Conservation (phyloP, 1,140 invertebrate genomes). For the Meteorus sp. region DNA sequence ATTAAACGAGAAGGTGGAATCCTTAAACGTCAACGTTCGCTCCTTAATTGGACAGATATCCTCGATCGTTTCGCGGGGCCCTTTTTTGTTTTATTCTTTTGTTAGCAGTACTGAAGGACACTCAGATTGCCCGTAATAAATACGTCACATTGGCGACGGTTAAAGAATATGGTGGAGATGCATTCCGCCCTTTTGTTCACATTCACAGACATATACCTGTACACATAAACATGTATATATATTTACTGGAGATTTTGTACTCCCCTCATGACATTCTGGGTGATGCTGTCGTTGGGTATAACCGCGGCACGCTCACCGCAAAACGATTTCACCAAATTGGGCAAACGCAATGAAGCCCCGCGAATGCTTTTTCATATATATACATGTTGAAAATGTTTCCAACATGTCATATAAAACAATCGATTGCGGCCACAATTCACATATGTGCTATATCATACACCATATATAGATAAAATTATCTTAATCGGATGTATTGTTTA, state of each 20-base stretch:
- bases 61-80: slow-evolving; percentile 13
- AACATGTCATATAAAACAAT: slow-evolving; percentile 30
- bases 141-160: slow-evolving; percentile 23
- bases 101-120: slow-evolving; percentile 5
- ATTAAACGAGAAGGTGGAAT: no score
- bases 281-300: no score
- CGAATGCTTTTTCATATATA: not conserved
- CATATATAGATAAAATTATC: no score
- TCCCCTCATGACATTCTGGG: no score
- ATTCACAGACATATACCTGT: not conserved
- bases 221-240: not conserved
- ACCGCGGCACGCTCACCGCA: slow-evolving; percentile 19
- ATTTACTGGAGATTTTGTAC: no score
- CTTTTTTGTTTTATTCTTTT: slow-evolving; percentile 23
- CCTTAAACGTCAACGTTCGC: slow-evolving; percentile 13
- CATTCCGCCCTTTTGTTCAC: not conserved
- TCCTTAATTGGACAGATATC: slow-evolving; percentile 30
- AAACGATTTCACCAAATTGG: slow-evolving; percentile 31
- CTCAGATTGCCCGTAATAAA: slow-evolving; percentile 28
- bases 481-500: no score
- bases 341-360: slow-evolving; percentile 22
- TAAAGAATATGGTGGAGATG: not conserved
- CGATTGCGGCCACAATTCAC: not conserved
- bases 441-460: not conserved
- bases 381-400: not conserved